Evolutionary conservation across 2,888 invertebrate genomes (phyloP).

Genomic region (Shargacucullia verbasci): DNA sequence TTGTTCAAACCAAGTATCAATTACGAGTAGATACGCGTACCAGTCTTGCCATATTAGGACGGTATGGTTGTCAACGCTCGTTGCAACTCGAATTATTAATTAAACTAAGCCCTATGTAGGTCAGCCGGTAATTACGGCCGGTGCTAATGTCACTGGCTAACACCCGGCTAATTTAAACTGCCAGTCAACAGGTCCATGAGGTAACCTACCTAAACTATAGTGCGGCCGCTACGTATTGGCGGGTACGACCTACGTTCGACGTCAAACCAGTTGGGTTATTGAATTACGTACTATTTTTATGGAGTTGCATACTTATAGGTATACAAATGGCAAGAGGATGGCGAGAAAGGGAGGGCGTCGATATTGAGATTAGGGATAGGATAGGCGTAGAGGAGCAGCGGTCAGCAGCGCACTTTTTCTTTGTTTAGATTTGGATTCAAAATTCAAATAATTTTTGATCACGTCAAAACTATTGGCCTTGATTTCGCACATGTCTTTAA

Average conservation of each 20-base stretch:
- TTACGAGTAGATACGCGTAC: constrained; percentile 41
- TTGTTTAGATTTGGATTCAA: too few species aligned
- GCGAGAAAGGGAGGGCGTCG: too few species aligned
- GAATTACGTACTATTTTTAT: constrained; percentile 7
- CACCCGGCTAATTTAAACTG: constrained; percentile 63
- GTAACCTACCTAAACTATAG: constrained; percentile 23
- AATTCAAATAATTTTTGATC: too few species aligned
- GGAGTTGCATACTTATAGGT: not conserved
- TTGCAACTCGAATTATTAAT: constrained; percentile 72
- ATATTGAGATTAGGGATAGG: too few species aligned
- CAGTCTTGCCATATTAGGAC: constrained; percentile 37
- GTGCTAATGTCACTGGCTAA: constrained; percentile 73
- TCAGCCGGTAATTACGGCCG: constrained; percentile 77
- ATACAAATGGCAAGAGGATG: too few species aligned
- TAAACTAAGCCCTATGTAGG: constrained; percentile 74
- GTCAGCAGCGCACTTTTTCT: too few species aligned
- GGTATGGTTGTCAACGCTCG: constrained; percentile 49
- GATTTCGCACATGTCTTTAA: too few species aligned
- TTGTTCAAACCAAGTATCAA: constrained; percentile 33
- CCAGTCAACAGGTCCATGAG: constrained; percentile 49
- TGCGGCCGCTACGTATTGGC: constrained; percentile 12
- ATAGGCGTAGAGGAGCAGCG: too few species aligned
- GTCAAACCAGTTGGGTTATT: not conserved
- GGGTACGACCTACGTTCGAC: constrained; percentile 29
- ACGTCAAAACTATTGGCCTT: too few species aligned